phyloP scores from a whole-genome alignment of 2,888 invertebrate species.

The Hybos culiciformis region DNA sequence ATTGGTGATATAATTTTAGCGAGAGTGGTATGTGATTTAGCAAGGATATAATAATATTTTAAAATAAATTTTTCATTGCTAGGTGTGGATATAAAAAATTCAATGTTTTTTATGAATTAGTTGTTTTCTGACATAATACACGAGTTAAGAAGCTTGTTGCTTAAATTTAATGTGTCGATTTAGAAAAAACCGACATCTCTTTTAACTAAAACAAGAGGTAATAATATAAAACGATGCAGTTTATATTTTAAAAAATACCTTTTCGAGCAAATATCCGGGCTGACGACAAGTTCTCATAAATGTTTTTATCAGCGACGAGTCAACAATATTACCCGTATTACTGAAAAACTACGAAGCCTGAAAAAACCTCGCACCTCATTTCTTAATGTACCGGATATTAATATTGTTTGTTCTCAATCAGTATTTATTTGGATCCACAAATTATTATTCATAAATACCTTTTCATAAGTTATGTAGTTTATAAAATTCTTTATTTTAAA shows the following conservation, averaged over 20 bases:
- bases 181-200: background rate
- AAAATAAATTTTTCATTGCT: too few relatives aligned
- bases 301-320: too few relatives aligned
- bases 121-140: background rate
- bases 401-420: background rate
- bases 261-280: too few relatives aligned
- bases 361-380: too few relatives aligned
- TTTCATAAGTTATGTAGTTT: constrained; percentile 18
- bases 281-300: too few relatives aligned
- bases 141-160: background rate
- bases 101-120: background rate
- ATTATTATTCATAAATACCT: background rate
- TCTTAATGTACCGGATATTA: too few relatives aligned
- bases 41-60: background rate
- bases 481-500: background rate
- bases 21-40: constrained; percentile 71
- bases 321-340: too few relatives aligned
- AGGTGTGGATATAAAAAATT: background rate
- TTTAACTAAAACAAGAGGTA: background rate
- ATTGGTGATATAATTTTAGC: constrained; percentile 91
- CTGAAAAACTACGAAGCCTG: too few relatives aligned
- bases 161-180: background rate
- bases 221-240: too few relatives aligned
- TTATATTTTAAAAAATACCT: too few relatives aligned
- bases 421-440: constrained; percentile 15